Evolutionary conservation across 2,113 vertebrate genomes (phyloP).

Genomic region (Chloropsis cyanopogon): DNA sequence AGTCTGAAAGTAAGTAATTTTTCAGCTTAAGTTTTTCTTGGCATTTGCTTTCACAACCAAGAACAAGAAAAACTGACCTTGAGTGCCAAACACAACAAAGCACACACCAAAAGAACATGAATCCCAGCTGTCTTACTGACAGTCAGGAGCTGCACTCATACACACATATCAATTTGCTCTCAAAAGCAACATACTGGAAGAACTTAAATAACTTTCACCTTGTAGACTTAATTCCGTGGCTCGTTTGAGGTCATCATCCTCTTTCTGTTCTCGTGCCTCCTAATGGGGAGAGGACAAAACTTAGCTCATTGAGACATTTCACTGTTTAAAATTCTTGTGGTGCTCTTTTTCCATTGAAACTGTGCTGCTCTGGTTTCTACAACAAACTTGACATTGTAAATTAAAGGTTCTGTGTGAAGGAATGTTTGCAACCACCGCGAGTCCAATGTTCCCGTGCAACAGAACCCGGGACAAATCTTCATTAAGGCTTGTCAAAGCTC

Average conservation of each 20-base stretch:
- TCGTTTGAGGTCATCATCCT: slow-evolving; percentile 97
- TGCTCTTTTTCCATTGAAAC: slow-evolving; percentile 42
- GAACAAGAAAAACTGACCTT: not conserved
- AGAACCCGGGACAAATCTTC: slow-evolving; percentile 57
- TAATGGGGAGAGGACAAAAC: slow-evolving; percentile 68
- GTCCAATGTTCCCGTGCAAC: slow-evolving; percentile 26
- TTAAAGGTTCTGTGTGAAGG: slow-evolving; percentile 54
- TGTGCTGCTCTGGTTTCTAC: slow-evolving; percentile 56
- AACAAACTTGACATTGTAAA: slow-evolving; percentile 64
- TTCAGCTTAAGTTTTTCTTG: not conserved
- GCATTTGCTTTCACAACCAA: not conserved
- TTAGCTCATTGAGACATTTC: slow-evolving; percentile 56
- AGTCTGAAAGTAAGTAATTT: not conserved
- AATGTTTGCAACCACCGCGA: slow-evolving; percentile 36
- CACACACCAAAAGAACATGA: not conserved
- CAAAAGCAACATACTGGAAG: not conserved
- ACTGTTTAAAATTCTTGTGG: slow-evolving; percentile 52
- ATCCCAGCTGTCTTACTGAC: not conserved
- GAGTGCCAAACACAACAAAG: not conserved
- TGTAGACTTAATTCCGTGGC: slow-evolving; percentile 97
- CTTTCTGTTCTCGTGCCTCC: slow-evolving; percentile 96
- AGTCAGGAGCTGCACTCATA: not conserved
- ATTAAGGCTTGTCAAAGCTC: slow-evolving; percentile 57
- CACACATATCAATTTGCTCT: not conserved
- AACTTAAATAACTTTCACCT: slow-evolving; percentile 75